Conservation (phyloP, 2,797 vertebrate species). For the Sebastes diploproa region DNA sequence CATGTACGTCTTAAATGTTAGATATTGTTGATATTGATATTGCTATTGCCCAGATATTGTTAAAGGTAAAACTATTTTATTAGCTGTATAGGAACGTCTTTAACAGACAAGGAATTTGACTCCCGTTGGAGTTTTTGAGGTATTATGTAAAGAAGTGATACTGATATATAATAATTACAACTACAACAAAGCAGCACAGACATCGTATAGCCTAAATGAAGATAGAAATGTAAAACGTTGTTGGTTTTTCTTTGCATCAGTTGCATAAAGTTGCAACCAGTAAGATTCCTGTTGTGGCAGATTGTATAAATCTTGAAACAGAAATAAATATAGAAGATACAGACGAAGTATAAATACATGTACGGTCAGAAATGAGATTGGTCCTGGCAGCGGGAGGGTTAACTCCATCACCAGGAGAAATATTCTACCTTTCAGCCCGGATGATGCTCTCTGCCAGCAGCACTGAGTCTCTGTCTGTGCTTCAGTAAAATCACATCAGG, state of each 20-base stretch:
- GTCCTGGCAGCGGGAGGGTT: neutral
- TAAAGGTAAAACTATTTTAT: neutral
- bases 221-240: neutral
- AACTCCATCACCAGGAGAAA: neutral
- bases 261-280: neutral
- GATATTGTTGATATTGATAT: neutral
- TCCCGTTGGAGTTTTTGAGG: neutral
- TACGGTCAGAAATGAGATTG: neutral
- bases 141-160: neutral
- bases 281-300: neutral
- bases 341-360: neutral
- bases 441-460: neutral
- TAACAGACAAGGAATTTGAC: neutral
- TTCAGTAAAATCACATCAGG: conserved; percentile 15
- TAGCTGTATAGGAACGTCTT: neutral
- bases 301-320: too few species aligned
- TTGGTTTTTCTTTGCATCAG: neutral
- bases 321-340: neutral
- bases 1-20: rapidly evolving
- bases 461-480: conserved; percentile 28
- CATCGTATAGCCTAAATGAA: too few species aligned
- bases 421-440: neutral
- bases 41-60: neutral
- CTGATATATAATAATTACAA: neutral
- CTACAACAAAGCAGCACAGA: neutral